Percentiles rank a stretch among this genome's conserved stretches.
Conservation (phyloP, 2,113 vertebrate species). For the Oncorhynchus kisutch region DNA sequence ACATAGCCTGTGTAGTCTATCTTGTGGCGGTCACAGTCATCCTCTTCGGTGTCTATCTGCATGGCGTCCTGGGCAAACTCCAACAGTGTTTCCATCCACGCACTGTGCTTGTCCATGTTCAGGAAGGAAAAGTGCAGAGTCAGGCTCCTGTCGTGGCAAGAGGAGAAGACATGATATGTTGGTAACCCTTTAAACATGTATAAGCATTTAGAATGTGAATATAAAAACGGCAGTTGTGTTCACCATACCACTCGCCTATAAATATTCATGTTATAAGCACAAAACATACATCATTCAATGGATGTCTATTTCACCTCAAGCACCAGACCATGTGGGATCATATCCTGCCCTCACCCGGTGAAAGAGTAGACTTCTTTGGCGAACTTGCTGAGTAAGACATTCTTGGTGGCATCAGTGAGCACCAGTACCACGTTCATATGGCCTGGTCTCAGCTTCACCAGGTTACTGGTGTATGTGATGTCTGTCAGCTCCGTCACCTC, state of each 20-base stretch:
- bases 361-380: conserved; percentile 94
- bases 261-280: not conserved
- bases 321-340: not conserved
- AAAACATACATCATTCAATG: not conserved
- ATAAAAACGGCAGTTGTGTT: not conserved
- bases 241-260: not conserved
- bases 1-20: conserved; percentile 91
- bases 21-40: conserved; percentile 74
- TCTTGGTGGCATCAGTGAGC: conserved; percentile 89
- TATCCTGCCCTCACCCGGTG: conserved; percentile 79
- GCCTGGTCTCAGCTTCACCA: conserved; percentile 90
- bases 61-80: conserved; percentile 86
- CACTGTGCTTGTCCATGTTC: conserved; percentile 90
- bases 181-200: not conserved
- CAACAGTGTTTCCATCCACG: conserved; percentile 88
- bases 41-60: conserved; percentile 82
- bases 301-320: not conserved
- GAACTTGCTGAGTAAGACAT: conserved; percentile 91
- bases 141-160: conserved; percentile 77
- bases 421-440: conserved; percentile 97
- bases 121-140: conserved; percentile 97
- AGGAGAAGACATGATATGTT: not conserved
- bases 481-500: conserved; percentile 95
- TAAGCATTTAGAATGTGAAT: too few relatives aligned
- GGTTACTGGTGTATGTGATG: conserved; percentile 92